A percentile compares a stretch with the other conserved stretches of the same genome.
Conservation (phyloP, 2,888 invertebrate genomes). For the Eudasyphora cyanicolor region DNA sequence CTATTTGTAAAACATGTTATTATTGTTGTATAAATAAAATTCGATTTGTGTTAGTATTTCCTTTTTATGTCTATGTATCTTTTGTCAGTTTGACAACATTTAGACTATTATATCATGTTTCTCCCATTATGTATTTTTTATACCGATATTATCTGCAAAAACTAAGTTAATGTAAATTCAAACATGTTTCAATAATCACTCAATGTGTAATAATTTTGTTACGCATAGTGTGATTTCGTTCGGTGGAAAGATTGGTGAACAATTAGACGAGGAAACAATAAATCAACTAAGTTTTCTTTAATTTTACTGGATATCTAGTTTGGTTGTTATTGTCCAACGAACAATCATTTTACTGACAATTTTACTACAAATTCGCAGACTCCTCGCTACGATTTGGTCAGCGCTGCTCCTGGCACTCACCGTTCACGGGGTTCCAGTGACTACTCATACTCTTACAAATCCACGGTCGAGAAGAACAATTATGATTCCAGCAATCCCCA, state of each 20-base stretch:
- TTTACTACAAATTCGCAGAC: constrained; percentile 83
- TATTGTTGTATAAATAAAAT: too few relatives aligned
- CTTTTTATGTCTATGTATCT: not conserved
- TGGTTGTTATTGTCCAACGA: not conserved
- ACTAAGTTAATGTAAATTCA: constrained; percentile 68
- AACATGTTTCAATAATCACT: constrained; percentile 80
- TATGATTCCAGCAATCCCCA: constrained; percentile 82
- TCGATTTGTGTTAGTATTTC: not conserved
- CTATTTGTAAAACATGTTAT: not conserved
- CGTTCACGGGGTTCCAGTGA: constrained; percentile 88
- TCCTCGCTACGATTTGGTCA: constrained; percentile 93
- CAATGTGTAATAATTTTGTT: not conserved
- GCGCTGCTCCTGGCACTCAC: constrained; percentile 85
- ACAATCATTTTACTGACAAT: not conserved
- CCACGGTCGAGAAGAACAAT: constrained; percentile 82
- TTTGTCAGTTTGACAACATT: not conserved
- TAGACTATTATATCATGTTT: constrained; percentile 18
- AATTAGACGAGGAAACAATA: not conserved
- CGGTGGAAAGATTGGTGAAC: not conserved
- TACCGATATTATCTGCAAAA: constrained; percentile 25
- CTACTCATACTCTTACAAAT: constrained; percentile 91
- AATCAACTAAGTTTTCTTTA: not conserved
- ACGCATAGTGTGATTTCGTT: not conserved
- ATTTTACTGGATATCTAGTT: not conserved
- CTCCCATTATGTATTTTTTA: not conserved